Base-by-base conservation (phyloP, 2,797 vertebrate genomes). In the Kryptolebias ocellatus region DNA sequence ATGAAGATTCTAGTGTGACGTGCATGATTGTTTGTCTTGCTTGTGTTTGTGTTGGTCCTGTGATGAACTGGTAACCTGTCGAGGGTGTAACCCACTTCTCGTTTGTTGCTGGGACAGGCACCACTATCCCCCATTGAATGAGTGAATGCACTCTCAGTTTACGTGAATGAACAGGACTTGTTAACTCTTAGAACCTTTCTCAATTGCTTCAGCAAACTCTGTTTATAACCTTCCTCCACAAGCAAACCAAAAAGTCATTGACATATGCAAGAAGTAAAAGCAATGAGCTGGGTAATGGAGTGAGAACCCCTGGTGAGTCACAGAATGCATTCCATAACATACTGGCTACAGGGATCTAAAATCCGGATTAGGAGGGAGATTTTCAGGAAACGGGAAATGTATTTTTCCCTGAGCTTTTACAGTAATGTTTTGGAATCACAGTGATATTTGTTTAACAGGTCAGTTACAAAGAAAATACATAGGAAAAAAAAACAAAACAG, bases 221-320 rank as follows among this genome's bases (percentile, higher is more conserved):
- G 16, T 34, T 29, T 54, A 31, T 29, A 17, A 34, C 2, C 4
- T 56, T 42, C 18, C 55, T 44, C 27, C 37, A 57, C 14, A 27
- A 55, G 12, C 14, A 2, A 27, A 15, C 18, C 59, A 20, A 42
- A 61, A 50, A 29, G 11, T 51, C 24, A 58, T 5, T 64, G 52
- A 70, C 47, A 65, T 64, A 67, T 60, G 31, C 34, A 60, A 20
- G 28, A 46, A 64, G 29, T 34, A 56, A 51, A 60, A 60, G 51
- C 62, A 70, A 61, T 66, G 60, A 68, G 64, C 60, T 74, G 53
- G 45, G 45, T 60, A 72, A 67, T 74, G 53, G 46, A 64, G 59
- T 44, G 4, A 61, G 44, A 69, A 53, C 44, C 31, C 55, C 44
- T 34, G 14, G 34, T 42, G 63, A 44, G 59, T 31, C 12, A 20